A percentile compares a stretch with the other conserved stretches of the same genome.
phyloP scores from a whole-genome alignment of 2,797 vertebrate genomes.

The Anniella stebbinsi region DNA sequence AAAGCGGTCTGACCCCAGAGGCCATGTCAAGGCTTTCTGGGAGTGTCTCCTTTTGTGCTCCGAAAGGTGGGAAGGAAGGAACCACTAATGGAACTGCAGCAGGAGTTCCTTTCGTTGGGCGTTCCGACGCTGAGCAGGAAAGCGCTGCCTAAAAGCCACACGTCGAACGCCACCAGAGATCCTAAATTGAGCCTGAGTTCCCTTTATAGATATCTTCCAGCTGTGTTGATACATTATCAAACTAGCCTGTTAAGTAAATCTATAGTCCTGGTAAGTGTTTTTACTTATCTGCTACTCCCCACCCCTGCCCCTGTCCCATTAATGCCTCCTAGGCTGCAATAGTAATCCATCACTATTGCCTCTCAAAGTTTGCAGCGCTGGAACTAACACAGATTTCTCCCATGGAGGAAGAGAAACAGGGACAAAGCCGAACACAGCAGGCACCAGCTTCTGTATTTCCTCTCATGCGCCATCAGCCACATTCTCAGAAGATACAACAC shows the following conservation, averaged over 20 bases:
- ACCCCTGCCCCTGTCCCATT: slow-evolving; percentile 41
- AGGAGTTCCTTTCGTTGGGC: slow-evolving; percentile 46
- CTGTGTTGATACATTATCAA: slow-evolving; percentile 58
- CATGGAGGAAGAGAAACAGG: slow-evolving; percentile 35
- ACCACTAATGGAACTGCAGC: slow-evolving; percentile 51
- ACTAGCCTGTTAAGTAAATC: slow-evolving; percentile 62
- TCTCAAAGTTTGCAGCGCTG: slow-evolving; percentile 47
- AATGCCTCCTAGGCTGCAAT: slow-evolving; percentile 37
- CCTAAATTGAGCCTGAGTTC: slow-evolving; percentile 43
- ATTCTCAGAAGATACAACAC: background rate
- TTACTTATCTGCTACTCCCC: slow-evolving; percentile 61
- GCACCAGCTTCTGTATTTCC: background rate
- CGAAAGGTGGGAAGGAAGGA: slow-evolving; percentile 44
- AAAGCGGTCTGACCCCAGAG: slow-evolving; percentile 41
- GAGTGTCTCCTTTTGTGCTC: slow-evolving; percentile 57
- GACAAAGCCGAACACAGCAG: slow-evolving; percentile 22
- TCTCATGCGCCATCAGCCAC: background rate
- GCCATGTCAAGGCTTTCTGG: slow-evolving; percentile 44
- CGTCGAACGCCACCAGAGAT: slow-evolving; percentile 40
- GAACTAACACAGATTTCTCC: slow-evolving; percentile 45
- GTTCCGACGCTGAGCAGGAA: slow-evolving; percentile 40
- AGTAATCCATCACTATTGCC: slow-evolving; percentile 30
- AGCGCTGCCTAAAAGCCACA: slow-evolving; percentile 54
- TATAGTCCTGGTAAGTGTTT: slow-evolving; percentile 59
- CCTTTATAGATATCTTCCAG: slow-evolving; percentile 65